Evolutionary conservation across 2,113 vertebrate species (phyloP).

Genomic region (Macaca nemestrina): DNA sequence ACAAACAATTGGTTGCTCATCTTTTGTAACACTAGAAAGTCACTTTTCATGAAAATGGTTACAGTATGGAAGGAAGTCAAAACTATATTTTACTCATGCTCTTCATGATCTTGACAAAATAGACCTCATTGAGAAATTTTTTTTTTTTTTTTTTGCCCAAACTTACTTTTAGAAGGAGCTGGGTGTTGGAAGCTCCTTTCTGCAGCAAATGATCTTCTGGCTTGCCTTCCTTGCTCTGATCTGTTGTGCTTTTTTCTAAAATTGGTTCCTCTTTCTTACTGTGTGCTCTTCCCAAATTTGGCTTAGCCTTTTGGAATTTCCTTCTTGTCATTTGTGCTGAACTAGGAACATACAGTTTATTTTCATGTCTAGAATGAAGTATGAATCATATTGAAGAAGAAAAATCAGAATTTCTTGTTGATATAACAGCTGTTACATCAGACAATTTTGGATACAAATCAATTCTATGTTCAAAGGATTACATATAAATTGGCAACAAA

Average conservation of each 20-base stretch:
- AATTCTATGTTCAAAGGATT: conserved; percentile 32
- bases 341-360: conserved; percentile 67
- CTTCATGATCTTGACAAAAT: background rate
- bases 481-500: conserved; percentile 34
- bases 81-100: background rate
- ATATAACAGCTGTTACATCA: background rate
- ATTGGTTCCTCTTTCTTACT: conserved; percentile 56
- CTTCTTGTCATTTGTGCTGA: conserved; percentile 77
- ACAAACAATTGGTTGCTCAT: background rate
- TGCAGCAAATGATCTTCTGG: background rate
- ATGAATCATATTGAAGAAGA: conserved; percentile 44
- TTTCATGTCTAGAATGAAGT: conserved; percentile 59
- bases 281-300: conserved; percentile 74
- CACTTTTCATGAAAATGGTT: conserved; percentile 30
- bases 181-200: conserved; percentile 27
- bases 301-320: conserved; percentile 72
- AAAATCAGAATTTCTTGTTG: conserved; percentile 32
- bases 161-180: conserved; percentile 77
- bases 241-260: conserved; percentile 45
- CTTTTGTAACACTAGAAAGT: background rate
- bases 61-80: background rate
- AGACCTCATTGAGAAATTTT: background rate
- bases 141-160: background rate
- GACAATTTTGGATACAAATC: conserved; percentile 7
- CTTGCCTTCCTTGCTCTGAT: conserved; percentile 35